A percentile compares a stretch with the other conserved stretches of the same genome.
phyloP scores from a whole-genome alignment of 1,140 invertebrate genomes.

The Drosophila virilis region DNA sequence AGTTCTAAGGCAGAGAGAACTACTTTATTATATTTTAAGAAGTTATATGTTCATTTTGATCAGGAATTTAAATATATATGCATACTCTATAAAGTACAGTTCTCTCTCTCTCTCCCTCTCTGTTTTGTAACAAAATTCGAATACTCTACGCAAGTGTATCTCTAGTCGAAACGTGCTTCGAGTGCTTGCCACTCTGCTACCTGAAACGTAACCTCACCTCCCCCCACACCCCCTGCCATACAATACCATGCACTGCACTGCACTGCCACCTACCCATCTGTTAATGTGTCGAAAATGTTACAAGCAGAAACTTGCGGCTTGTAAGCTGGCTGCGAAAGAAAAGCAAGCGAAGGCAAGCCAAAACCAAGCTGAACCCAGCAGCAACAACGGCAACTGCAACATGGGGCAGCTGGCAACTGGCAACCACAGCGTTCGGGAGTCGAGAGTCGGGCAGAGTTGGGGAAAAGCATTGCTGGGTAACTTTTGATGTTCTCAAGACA shows the following conservation, averaged over 20 bases:
- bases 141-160: background rate
- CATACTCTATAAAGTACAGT: background rate
- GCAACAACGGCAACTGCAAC: slow-evolving; percentile 38
- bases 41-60: background rate
- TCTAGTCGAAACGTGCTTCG: background rate
- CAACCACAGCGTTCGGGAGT: slow-evolving; percentile 3
- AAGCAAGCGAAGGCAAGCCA: slow-evolving; percentile 19
- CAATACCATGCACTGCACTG: too few species aligned
- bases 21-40: too few species aligned
- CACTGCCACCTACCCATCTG: slow-evolving; percentile 10
- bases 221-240: background rate
- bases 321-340: slow-evolving; percentile 47
- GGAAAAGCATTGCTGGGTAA: slow-evolving; percentile 49
- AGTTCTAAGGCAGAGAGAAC: too few species aligned
- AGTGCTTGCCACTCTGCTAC: slow-evolving; percentile 19
- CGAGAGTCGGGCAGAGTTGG: background rate
- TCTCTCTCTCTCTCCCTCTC: too few species aligned
- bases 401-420: slow-evolving; percentile 16
- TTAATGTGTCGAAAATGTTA: slow-evolving; percentile 81
- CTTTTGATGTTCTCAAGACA: slow-evolving; percentile 80
- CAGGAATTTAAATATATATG: background rate
- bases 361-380: slow-evolving; percentile 33
- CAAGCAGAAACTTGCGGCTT: slow-evolving; percentile 75
- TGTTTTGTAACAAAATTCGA: background rate
- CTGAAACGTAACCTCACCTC: slow-evolving; percentile 9